Evolutionary conservation across 2,888 invertebrate genomes (phyloP).

Genomic region (Tridacna crocea): DNA sequence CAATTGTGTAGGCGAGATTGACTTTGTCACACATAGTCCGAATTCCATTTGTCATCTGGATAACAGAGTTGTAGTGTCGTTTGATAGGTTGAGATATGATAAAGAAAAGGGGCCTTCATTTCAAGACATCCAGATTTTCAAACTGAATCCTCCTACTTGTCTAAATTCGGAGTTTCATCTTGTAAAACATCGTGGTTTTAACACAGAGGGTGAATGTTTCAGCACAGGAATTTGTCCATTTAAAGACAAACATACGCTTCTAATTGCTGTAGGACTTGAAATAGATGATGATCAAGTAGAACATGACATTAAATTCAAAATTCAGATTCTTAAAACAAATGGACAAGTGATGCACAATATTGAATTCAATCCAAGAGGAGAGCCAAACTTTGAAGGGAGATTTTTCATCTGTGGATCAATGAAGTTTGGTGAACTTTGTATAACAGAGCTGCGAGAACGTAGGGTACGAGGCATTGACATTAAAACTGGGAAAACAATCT

Average conservation of each 20-base stretch:
- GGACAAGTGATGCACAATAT: conserved; percentile 41
- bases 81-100: conserved; percentile 31
- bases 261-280: conserved; percentile 47
- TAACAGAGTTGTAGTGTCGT: conserved; percentile 45
- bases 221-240: conserved; percentile 41
- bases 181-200: conserved; percentile 29
- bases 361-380: conserved; percentile 43
- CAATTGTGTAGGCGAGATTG: conserved; percentile 40
- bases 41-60: conserved; percentile 44
- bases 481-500: conserved; percentile 50
- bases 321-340: conserved; percentile 51
- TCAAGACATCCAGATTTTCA: conserved; percentile 23
- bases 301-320: conserved; percentile 43
- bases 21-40: conserved; percentile 27
- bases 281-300: conserved; percentile 37
- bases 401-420: conserved; percentile 52
- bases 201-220: conserved; percentile 50
- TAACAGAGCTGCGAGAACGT: conserved; percentile 36
- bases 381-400: conserved; percentile 43
- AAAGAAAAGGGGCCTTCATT: conserved; percentile 6
- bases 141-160: conserved; percentile 35
- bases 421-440: conserved; percentile 50
- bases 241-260: conserved; percentile 41
- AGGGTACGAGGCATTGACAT: conserved; percentile 44
- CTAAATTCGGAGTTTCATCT: conserved; percentile 24